These are phyloP conservation scores for Diabrotica balteata DNA, from an alignment of 2,888 invertebrate genomes.

Conservation along the genomic window DNA sequence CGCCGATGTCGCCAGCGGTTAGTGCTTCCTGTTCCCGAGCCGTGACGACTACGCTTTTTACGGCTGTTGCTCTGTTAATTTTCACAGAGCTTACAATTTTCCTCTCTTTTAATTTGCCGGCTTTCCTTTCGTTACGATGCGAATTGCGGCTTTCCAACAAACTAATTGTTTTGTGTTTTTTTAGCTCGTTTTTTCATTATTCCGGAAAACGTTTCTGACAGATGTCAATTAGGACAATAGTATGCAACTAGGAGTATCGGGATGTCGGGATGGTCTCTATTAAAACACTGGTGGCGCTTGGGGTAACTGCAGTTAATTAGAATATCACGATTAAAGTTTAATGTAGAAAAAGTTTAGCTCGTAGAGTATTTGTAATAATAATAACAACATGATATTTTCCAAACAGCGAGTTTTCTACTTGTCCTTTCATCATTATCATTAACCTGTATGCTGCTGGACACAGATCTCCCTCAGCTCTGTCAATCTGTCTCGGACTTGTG, in stretches of 20 bases:
- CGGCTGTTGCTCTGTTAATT: slow-evolving; percentile 37
- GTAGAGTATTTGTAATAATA: too few relatives aligned
- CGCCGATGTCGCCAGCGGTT: neutral
- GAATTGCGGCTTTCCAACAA: slow-evolving; percentile 14
- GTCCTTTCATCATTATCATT: too few relatives aligned
- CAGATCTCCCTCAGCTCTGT: too few relatives aligned
- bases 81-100: slow-evolving; percentile 33
- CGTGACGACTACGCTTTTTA: slow-evolving; percentile 35
- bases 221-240: slow-evolving; percentile 7
- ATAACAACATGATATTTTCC: too few relatives aligned
- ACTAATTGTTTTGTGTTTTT: slow-evolving; percentile 5
- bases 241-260: neutral
- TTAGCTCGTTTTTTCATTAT: slow-evolving; percentile 3
- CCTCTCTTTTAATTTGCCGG: slow-evolving; percentile 25
- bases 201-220: neutral
- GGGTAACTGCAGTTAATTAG: too few relatives aligned
- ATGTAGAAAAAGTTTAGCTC: too few relatives aligned
- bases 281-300: too few relatives aligned
- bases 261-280: too few relatives aligned
- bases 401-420: too few relatives aligned
- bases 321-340: too few relatives aligned
- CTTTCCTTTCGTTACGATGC: slow-evolving; percentile 13
- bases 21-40: slow-evolving; percentile 3
- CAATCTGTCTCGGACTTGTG: too few relatives aligned
- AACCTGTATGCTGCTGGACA: too few relatives aligned